Evolutionary conservation across 2,797 vertebrate genomes (phyloP), one percentile per base, ranked within the genome.

Genomic region (Parotocinclus haroldoi): DNA sequence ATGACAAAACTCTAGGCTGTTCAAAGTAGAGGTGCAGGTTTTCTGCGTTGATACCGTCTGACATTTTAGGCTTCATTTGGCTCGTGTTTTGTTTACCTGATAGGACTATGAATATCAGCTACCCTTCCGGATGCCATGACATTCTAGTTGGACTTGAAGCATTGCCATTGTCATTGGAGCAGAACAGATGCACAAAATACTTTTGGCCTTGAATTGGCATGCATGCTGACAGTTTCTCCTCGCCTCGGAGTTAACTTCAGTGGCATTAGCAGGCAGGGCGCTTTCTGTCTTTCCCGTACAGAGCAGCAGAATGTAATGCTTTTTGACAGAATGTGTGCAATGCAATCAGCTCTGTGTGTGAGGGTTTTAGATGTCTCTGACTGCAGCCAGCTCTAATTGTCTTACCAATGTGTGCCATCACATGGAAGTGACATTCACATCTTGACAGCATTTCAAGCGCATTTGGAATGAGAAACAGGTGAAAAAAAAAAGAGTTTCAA

Each of bases 41-140:
- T 58, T 66, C 58, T 36, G 16, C 44, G 50, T 44, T 62, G 66
- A 63, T 58, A 53, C 55, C 49, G 36, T 11, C 46, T 76, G 63
- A 45, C 72, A 76, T 70, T 72, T 76, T 67, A 76, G 48, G 63
- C 63, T 69, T 79, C 57, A 67, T 71, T 76, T 72, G 64, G 59
- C 57, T 57, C 7, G 12, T 66, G 40, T 76, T 27, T 71, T 72
- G 71, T 66, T 76, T 68, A 58, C 16, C n/a, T 19, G 44, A 57
- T n/a, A 63, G 40, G 18, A 68, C 37, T 19, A 72, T 65, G 53
- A 57, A 63, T 67, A 39, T 65, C 37, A 56, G 54, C 62, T 11
- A 63, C 40, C 51, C 52, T 61, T 58, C 45, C 61, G 69, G 69
- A 72, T 55, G 74, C 63, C 56, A 61, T 73, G 69, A 66, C 70